Evolutionary conservation across 2,113 vertebrate genomes (phyloP).

Genomic region (Cryptomyrus ogoouensis): DNA sequence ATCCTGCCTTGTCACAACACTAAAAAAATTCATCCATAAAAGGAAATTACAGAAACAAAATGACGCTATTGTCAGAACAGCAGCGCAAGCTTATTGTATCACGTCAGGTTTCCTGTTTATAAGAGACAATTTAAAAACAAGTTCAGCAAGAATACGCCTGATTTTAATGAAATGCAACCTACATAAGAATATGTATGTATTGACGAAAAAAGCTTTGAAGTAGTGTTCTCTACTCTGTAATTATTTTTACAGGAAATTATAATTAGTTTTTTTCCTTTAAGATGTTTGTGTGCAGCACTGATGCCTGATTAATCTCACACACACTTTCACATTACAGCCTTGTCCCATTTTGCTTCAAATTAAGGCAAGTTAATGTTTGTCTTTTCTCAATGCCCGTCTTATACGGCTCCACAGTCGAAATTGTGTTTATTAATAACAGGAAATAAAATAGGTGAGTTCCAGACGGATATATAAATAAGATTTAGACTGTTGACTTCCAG

Average conservation of each 20-base stretch:
- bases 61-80: neutral
- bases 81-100: neutral
- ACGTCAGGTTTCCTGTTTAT: neutral
- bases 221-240: neutral
- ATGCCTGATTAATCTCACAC: neutral
- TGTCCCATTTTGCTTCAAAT: neutral
- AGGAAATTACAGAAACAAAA: neutral
- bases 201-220: constrained; percentile 9
- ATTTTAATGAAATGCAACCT: constrained; percentile 1
- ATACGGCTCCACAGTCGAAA: constrained; percentile 11
- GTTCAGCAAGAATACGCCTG: neutral
- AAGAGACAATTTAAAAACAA: neutral
- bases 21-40: neutral
- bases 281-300: constrained; percentile 2
- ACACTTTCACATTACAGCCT: neutral
- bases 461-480: constrained; percentile 6
- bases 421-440: neutral
- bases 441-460: neutral
- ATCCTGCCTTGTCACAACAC: neutral
- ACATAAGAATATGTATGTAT: constrained; percentile 4
- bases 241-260: neutral
- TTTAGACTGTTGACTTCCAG: constrained; percentile 13
- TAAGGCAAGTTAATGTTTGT: constrained; percentile 61
- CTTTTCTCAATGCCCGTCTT: constrained; percentile 51
- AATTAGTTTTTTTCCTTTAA: neutral